phyloP scores from a whole-genome alignment of 2,888 invertebrate species.

The Drosophila picticornis region DNA sequence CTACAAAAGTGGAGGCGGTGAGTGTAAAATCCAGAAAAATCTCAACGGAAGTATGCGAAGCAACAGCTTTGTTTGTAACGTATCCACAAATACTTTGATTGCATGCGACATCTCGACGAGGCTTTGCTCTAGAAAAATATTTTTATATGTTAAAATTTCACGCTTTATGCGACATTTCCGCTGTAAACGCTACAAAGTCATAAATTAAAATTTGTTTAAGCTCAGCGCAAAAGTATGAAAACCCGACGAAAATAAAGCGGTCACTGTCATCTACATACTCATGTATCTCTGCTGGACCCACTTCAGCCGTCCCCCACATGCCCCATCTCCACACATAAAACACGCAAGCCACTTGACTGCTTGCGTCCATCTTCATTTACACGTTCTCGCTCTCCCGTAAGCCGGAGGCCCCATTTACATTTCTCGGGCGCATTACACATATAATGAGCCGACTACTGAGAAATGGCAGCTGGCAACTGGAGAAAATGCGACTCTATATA shows the following conservation, averaged over 20 bases:
- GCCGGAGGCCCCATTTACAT: constrained; percentile 47
- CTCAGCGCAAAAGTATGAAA: constrained; percentile 48
- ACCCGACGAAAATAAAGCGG: constrained; percentile 69
- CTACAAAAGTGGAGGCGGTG: constrained; percentile 95
- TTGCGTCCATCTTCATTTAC: constrained; percentile 78
- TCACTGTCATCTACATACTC: constrained; percentile 66
- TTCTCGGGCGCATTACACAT: constrained; percentile 43
- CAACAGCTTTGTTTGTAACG: not conserved
- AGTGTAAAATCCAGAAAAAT: constrained; percentile 71
- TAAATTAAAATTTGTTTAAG: constrained; percentile 79
- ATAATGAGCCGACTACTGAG: constrained; percentile 53
- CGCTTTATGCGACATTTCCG: constrained; percentile 80
- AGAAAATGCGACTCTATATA: constrained; percentile 8
- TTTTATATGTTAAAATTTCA: constrained; percentile 53
- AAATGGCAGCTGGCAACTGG: constrained; percentile 14
- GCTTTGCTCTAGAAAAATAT: constrained; percentile 41
- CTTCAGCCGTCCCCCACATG: not conserved
- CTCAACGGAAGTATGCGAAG: constrained; percentile 13
- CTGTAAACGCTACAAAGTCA: constrained; percentile 66
- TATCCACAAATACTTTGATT: constrained; percentile 59
- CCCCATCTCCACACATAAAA: not conserved
- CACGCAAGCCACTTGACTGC: constrained; percentile 67
- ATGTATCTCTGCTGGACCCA: constrained; percentile 20
- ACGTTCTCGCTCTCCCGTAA: constrained; percentile 39
- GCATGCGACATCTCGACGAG: constrained; percentile 30